These are phyloP conservation scores for Latrodectus elegans DNA, from an alignment of 2,888 invertebrate species.

Conservation along the genomic window DNA sequence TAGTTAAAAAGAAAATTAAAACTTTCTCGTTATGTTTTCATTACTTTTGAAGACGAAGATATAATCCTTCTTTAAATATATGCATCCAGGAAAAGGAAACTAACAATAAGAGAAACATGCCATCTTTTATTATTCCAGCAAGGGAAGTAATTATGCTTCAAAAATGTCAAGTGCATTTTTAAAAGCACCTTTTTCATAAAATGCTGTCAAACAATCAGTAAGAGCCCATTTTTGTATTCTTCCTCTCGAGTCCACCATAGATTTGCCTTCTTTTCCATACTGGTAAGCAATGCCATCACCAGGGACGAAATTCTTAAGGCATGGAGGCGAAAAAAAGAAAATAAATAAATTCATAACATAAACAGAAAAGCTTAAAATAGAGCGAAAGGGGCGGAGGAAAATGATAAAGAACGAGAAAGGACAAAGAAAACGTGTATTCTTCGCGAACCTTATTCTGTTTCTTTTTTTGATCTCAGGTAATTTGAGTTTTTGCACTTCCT, in stretches of 20 bases:
- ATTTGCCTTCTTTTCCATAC: constrained; percentile 10
- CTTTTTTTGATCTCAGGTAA: constrained; percentile 51
- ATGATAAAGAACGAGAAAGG: constrained; percentile 9
- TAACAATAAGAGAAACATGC: not conserved
- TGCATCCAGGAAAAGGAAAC: not conserved
- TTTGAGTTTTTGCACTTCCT: constrained; percentile 43
- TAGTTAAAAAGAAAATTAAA: too few relatives aligned
- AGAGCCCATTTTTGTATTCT: constrained; percentile 8
- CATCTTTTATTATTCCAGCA: not conserved
- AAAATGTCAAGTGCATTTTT: not conserved
- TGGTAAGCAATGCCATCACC: constrained; percentile 19
- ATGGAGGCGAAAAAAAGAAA: constrained; percentile 29
- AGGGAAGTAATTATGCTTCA: constrained; percentile 14
- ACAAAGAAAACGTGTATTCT: constrained; percentile 28
- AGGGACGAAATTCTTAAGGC: constrained; percentile 10
- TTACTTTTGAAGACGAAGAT: not conserved
- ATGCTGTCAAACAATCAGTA: constrained; percentile 27
- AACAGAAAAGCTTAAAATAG: constrained; percentile 22
- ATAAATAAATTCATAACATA: constrained; percentile 15
- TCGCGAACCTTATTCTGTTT: not conserved
- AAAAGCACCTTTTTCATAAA: constrained; percentile 19
- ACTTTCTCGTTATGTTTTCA: too few relatives aligned
- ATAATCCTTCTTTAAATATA: constrained; percentile 26
- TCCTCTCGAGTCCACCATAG: constrained; percentile 7
- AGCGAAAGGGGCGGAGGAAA: not conserved